These are phyloP conservation scores for Fulica atra DNA, from an alignment of 2,113 vertebrate species.

Conservation along the genomic window DNA sequence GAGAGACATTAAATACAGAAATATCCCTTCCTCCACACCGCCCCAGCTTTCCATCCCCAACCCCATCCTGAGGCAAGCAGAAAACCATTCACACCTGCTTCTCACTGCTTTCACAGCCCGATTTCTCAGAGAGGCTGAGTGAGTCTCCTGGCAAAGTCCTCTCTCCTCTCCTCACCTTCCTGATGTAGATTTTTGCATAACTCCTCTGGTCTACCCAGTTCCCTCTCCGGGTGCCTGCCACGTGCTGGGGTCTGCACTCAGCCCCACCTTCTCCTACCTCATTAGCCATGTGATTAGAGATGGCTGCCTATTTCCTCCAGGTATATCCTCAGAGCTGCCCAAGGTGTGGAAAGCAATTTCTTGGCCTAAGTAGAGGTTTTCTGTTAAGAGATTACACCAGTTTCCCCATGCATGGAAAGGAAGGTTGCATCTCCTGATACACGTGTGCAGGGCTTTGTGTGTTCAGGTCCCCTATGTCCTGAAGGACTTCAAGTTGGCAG, in stretches of 20 bases:
- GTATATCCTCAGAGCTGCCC: not conserved
- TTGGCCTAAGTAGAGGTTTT: not conserved
- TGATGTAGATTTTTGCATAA: too few species aligned
- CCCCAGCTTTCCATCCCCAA: not conserved
- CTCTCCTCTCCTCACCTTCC: not conserved
- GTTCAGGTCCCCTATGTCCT: not conserved
- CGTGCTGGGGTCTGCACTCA: not conserved
- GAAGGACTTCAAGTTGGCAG: not conserved
- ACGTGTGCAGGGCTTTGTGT: not conserved
- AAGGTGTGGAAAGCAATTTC: not conserved
- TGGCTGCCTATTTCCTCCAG: not conserved
- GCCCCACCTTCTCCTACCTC: not conserved
- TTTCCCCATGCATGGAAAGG: not conserved
- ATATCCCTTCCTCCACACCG: not conserved
- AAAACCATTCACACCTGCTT: constrained; percentile 38
- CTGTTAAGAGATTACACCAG: not conserved
- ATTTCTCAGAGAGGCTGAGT: not conserved
- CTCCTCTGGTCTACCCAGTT: not conserved
- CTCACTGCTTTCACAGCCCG: constrained; percentile 7
- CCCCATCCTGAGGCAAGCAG: not conserved
- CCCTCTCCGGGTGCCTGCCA: not conserved
- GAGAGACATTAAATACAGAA: constrained; percentile 2
- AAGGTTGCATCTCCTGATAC: not conserved
- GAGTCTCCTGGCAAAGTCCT: not conserved
- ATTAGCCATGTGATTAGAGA: not conserved